phyloP scores from a whole-genome alignment of 30 jellyfish, hydroid and myxozoan genomes.

The Hydractinia symbiolongicarpus region DNA sequence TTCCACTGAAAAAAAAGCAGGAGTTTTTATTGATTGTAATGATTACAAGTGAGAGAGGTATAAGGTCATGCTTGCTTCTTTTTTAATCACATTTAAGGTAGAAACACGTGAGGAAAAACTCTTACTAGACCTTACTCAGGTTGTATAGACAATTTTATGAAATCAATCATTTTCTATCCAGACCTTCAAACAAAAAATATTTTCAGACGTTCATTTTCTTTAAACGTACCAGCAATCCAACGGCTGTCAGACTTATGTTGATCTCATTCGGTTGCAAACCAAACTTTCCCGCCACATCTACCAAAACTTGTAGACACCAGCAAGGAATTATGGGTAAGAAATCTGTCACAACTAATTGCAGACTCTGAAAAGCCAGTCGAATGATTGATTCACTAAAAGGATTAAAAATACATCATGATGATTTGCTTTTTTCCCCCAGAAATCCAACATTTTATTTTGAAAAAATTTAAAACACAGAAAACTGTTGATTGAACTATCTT shows the following conservation, averaged over 20 bases:
- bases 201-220: too few relatives aligned
- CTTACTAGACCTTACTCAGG: too few relatives aligned
- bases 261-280: constrained; percentile 92
- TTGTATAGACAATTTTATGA: too few relatives aligned
- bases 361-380: constrained; percentile 85
- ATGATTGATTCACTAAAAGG: constrained; percentile 61
- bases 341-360: constrained; percentile 86
- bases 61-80: neutral
- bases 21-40: neutral
- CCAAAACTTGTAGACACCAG: constrained; percentile 86
- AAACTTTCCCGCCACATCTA: constrained; percentile 79
- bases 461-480: neutral
- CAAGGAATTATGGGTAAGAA: constrained; percentile 92
- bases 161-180: too few relatives aligned
- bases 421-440: too few relatives aligned
- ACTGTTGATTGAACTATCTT: neutral
- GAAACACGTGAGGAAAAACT: too few relatives aligned
- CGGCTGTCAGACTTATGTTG: constrained; percentile 88
- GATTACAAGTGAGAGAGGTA: neutral
- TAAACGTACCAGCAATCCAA: constrained; percentile 73
- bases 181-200: too few relatives aligned
- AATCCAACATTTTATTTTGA: neutral
- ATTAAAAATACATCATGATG: neutral
- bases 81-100: too few relatives aligned
- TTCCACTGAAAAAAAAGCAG: constrained; percentile 59